Conservation (phyloP, 2,797 vertebrate species). For the Lemur catta region DNA sequence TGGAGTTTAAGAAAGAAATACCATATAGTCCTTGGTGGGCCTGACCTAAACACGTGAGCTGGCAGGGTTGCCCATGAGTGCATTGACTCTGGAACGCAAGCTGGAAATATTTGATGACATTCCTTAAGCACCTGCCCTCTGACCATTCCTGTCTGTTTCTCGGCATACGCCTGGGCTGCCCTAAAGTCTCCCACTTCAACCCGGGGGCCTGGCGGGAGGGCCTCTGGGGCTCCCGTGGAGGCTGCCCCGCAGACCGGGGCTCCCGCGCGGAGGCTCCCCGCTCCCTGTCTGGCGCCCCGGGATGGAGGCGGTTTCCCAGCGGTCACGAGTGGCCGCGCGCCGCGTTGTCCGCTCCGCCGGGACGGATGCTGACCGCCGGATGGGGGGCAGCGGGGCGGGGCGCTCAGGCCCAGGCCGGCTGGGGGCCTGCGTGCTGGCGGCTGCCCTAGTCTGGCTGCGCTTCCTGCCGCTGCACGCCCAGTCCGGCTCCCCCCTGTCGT, state of each 20-base stretch:
- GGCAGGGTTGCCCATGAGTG: background rate
- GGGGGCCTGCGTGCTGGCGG: background rate
- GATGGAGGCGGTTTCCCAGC: background rate
- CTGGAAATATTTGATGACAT: background rate
- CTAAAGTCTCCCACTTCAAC: background rate
- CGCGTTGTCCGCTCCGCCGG: fast-evolving
- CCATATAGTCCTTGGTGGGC: too few species aligned
- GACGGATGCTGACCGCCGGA: background rate
- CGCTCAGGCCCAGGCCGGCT: background rate
- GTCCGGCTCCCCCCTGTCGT: background rate
- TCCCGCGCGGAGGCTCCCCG: too few species aligned
- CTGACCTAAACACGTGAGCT: background rate
- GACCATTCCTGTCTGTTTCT: background rate
- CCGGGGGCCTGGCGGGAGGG: background rate
- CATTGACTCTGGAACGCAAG: background rate
- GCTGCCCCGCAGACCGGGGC: background rate
- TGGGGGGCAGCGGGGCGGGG: background rate
- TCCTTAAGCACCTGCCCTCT: background rate
- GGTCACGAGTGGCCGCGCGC: background rate
- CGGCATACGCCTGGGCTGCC: background rate
- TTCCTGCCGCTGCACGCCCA: background rate
- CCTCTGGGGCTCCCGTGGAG: background rate
- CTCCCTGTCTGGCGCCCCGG: too few species aligned
- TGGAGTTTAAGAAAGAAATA: background rate
- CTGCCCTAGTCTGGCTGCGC: background rate